A percentile compares a stretch with the other conserved stretches of the same genome.
Conservation (phyloP, 92 coral and sea anemone genomes). For the Zoanthus sansibaricus region DNA sequence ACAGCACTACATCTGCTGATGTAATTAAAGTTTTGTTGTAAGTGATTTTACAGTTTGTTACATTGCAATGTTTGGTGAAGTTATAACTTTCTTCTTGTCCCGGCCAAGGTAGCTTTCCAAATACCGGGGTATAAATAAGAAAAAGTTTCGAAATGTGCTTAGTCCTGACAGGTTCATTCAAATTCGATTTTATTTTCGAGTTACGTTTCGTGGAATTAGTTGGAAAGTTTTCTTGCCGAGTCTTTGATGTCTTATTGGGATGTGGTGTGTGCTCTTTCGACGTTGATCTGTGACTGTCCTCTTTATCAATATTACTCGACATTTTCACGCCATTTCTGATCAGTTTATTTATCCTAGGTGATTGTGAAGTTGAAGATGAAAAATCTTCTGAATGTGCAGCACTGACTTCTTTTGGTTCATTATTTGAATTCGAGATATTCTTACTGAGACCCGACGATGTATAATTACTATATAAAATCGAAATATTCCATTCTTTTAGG, state of each 20-base stretch:
- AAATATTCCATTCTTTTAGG: background rate
- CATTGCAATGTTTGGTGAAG: background rate
- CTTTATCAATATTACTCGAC: background rate
- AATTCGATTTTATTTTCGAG: background rate
- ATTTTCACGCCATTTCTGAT: background rate
- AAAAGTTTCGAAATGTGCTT: slow-evolving; percentile 57
- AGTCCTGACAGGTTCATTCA: background rate
- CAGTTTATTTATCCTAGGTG: background rate
- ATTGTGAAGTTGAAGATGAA: background rate
- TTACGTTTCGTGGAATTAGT: too few species aligned
- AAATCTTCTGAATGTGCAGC: background rate
- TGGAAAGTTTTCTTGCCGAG: background rate
- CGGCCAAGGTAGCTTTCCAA: slow-evolving; percentile 81
- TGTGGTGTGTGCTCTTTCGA: background rate
- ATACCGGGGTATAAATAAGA: slow-evolving; percentile 80
- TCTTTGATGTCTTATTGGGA: background rate
- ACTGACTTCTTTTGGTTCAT: background rate
- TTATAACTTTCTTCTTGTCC: background rate
- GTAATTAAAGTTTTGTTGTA: too few species aligned
- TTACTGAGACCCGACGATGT: background rate
- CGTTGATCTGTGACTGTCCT: background rate
- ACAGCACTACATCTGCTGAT: background rate
- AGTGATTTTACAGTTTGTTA: too few species aligned
- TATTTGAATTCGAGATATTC: background rate
- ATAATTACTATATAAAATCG: background rate